These are phyloP conservation scores for Lates calcarifer DNA, from an alignment of 2,113 vertebrate species.

Conservation along the genomic window DNA sequence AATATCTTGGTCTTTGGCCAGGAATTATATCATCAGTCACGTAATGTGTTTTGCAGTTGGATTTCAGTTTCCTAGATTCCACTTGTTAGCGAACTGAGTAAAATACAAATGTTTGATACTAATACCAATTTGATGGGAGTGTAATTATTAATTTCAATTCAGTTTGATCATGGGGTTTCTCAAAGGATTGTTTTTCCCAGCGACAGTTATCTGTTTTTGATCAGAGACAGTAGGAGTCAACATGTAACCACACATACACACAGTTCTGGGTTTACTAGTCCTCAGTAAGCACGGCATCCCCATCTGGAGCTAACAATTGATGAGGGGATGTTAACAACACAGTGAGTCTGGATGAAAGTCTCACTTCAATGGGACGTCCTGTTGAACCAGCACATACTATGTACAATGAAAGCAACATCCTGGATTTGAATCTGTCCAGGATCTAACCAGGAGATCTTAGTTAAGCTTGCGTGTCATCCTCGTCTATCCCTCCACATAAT, in stretches of 20 bases:
- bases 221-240: neutral
- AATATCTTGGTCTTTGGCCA: neutral
- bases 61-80: neutral
- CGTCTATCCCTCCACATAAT: neutral
- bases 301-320: neutral
- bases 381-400: constrained; percentile 8
- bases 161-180: neutral
- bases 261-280: neutral
- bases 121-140: neutral
- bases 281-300: neutral
- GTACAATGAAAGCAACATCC: constrained; percentile 42
- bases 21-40: neutral
- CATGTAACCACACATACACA: neutral
- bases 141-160: neutral
- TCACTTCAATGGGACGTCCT: constrained; percentile 26
- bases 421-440: constrained; percentile 32
- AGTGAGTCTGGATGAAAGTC: constrained; percentile 3
- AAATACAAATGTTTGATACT: neutral
- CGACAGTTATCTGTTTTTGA: neutral
- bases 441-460: neutral
- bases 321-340: constrained; percentile 2
- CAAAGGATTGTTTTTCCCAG: neutral
- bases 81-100: neutral
- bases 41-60: neutral
- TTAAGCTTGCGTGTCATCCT: neutral